phyloP scores from a whole-genome alignment of 1,140 invertebrate species.

The Penaeus indicus region DNA sequence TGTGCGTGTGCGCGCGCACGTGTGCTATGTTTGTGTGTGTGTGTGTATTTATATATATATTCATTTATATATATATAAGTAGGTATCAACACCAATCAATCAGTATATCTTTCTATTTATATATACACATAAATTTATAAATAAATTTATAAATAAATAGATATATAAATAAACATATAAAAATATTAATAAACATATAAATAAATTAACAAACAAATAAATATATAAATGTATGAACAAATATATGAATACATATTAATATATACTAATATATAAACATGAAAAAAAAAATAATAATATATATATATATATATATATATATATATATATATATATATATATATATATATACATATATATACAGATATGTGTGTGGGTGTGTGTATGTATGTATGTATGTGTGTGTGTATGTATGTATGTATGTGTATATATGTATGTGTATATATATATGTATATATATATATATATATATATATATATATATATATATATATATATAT shows the following conservation, averaged over 20 bases:
- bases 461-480: neutral
- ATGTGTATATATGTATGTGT: neutral
- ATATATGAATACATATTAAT: constrained; percentile 7
- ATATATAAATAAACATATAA: no score
- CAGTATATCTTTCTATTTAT: no score
- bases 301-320: constrained; percentile 8
- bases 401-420: no score
- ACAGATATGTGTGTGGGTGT: neutral
- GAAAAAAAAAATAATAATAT: no score
- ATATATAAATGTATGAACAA: no score
- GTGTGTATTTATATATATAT: neutral
- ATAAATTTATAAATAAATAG: no score
- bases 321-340: neutral
- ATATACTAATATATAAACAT: no score
- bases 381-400: neutral
- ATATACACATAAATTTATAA: neutral
- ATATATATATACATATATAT: neutral
- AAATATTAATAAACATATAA: no score
- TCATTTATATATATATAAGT: neutral
- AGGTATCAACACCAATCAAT: neutral
- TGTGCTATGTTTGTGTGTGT: no score
- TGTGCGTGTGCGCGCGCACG: no score
- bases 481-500: neutral
- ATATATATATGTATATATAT: neutral
- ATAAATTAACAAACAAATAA: no score